Base-by-base conservation (phyloP, 1,140 invertebrate genomes). In the Macrobrachium nipponense region DNA sequence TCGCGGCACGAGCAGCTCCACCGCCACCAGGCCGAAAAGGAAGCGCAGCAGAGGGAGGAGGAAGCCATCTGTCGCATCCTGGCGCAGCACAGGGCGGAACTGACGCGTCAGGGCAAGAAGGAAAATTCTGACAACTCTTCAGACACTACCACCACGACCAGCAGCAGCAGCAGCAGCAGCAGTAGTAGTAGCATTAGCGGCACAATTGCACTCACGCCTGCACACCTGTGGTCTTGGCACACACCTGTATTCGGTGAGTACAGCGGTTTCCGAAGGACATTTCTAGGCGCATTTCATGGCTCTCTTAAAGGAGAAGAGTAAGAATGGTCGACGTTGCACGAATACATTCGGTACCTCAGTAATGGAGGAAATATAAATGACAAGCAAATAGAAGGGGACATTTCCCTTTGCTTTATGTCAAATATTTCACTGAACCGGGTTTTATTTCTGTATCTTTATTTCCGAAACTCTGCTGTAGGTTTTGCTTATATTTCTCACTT, bases 21-120 rank as follows among this genome's bases (percentile, higher is more conserved):
- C 20, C 78, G 66, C 17, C 68, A 23, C 60, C 75, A 75, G 62
- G 70, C 51, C n/a, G 79, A n/a, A n/a, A 81, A 66, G 66, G 77
- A 87, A 18, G 27, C 78, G 70, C 75, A 87, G 79, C n/a, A 72
- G 60, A 79, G 79, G 36, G 88, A 89, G 76, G 82, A 89, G 70
- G 82, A 68, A 17, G 88, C 88, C 82, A 89, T 89, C 59, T 84
- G 87, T 43, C 80, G 86, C 60, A 89, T 89, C 58, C 88, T 89
- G n/a, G 82, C 87, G 18, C 88, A 89, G 23, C 88, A 89, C 59
- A 73, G 80, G 14, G 82, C 85, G 85, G 82, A 87, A 59, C 88
- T 87, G 20, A 77, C 75, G 77, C 79, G 79, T 12, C 86, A 87
- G 36, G 64, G 64, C 72, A 83, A 78, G 14, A 18, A 64, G 8